Evolutionary conservation across 1,140 invertebrate species (phyloP), one percentile per base, ranked within the genome.

Genomic region (Parapsyche elsis): DNA sequence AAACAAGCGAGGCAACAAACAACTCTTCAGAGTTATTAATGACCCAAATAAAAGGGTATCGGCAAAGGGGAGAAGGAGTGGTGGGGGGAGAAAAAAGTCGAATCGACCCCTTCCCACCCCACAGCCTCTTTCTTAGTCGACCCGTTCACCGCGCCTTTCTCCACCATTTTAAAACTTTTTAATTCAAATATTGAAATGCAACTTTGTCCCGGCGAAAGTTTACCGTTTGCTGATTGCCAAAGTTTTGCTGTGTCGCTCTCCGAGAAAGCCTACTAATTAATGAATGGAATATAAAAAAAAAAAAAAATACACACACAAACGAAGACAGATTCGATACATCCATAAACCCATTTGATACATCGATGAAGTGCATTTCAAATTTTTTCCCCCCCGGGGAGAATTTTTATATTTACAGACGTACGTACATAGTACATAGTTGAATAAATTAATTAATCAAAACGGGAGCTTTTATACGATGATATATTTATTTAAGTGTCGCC

Each of bases 141-240:
- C 49, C 49, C 49, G 10, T 53, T 14, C 10, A 12, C 16, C 16
- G 12, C 49, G 49, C 49, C 12, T 53, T 53, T 53, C 49, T 61
- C 59, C 16, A 61, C 14, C 14, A 38, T 46, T 46, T 73, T 46
- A 45, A 73, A 75, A 75, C 73, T 75, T 75, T 75, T 75, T 75
- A 75, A 75, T 75, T 75, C 73, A 75, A 75, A 75, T 75, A 75
- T 75, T 75, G 73, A 75, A 75, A 75, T 75, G 73, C 73, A 75
- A 75, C 73, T 75, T 75, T 75, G 73, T 75, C 73, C 49, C 46
- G 24, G 53, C 26, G 73, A 59, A 75, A 59, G 23, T 75, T 75
- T 46, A 24, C 73, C 46, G 49, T 49, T 30, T 23, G 73, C 14
- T 75, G 73, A 75, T 59, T 75, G 73, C 73, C 24, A 59, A 75